Conservation (phyloP, 2,888 invertebrate species). For the Campoplex nolae region DNA sequence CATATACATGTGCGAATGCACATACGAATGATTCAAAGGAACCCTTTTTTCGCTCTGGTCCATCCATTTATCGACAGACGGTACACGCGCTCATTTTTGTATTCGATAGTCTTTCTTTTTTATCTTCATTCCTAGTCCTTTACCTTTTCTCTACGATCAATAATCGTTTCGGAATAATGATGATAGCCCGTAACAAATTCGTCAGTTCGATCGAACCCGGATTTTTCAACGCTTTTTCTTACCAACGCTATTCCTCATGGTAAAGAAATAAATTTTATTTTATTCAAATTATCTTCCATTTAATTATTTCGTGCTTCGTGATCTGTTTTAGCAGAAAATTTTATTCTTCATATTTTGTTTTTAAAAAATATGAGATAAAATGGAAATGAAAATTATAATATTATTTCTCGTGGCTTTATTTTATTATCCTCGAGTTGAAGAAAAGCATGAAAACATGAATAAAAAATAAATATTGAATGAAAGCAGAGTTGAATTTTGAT, state of each 20-base stretch:
- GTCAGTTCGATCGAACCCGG: not conserved
- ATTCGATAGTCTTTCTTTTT: conserved; percentile 2
- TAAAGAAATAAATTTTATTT: not conserved
- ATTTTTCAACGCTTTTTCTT: not conserved
- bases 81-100: conserved; percentile 42
- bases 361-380: not conserved
- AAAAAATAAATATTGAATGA: not conserved
- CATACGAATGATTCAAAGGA: conserved; percentile 75
- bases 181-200: not conserved
- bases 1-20: not conserved
- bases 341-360: not conserved
- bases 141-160: not conserved
- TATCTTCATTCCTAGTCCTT: not conserved
- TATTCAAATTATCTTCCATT: not conserved
- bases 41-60: conserved; percentile 78
- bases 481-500: not conserved
- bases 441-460: not conserved
- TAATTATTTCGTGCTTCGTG: not conserved
- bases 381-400: not conserved
- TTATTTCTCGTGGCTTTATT: not conserved
- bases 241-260: not conserved
- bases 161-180: not conserved
- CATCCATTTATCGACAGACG: conserved; percentile 79
- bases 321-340: not conserved
- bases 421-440: not conserved